A percentile compares a stretch with the other conserved stretches of the same genome.
Conservation (phyloP, 2,888 invertebrate species). For the Hirtodrosophila confusa region DNA sequence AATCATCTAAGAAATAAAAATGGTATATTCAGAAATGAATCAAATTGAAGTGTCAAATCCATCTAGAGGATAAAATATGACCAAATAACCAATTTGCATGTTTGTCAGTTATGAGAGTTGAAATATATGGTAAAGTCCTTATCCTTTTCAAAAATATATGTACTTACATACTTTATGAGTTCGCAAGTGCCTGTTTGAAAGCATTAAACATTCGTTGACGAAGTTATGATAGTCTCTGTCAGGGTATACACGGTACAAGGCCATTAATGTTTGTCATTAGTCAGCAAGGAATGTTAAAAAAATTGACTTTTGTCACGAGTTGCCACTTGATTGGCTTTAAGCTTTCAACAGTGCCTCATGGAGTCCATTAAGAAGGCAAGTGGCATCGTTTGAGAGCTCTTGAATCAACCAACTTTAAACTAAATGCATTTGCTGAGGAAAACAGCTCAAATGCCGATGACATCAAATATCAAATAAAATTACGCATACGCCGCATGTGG, state of each 20-base stretch:
- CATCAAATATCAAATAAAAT: constrained; percentile 23
- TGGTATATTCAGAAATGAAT: too few relatives aligned
- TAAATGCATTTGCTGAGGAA: constrained; percentile 22
- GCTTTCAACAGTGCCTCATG: neutral
- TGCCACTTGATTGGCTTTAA: constrained; percentile 43
- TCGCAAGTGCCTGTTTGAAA: too few relatives aligned
- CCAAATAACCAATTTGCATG: too few relatives aligned
- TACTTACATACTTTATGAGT: too few relatives aligned
- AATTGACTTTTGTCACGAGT: constrained; percentile 42
- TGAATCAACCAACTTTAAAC: constrained; percentile 11
- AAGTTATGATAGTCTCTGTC: too few relatives aligned
- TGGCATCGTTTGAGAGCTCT: constrained; percentile 17
- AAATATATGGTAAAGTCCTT: too few relatives aligned
- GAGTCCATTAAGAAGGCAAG: constrained; percentile 7
- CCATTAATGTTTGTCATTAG: constrained; percentile 42
- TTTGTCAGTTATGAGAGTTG: too few relatives aligned
- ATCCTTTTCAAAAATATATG: too few relatives aligned
- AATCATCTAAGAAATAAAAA: too few relatives aligned
- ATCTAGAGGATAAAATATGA: too few relatives aligned
- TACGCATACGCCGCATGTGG: constrained; percentile 42
- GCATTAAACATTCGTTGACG: too few relatives aligned
- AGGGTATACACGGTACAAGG: neutral
- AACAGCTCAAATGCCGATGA: constrained; percentile 8
- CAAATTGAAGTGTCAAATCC: too few relatives aligned
- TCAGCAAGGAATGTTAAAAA: constrained; percentile 32